These are phyloP conservation scores for Diplolepis rosae DNA, from an alignment of 2,888 invertebrate genomes.

Conservation along the genomic window DNA sequence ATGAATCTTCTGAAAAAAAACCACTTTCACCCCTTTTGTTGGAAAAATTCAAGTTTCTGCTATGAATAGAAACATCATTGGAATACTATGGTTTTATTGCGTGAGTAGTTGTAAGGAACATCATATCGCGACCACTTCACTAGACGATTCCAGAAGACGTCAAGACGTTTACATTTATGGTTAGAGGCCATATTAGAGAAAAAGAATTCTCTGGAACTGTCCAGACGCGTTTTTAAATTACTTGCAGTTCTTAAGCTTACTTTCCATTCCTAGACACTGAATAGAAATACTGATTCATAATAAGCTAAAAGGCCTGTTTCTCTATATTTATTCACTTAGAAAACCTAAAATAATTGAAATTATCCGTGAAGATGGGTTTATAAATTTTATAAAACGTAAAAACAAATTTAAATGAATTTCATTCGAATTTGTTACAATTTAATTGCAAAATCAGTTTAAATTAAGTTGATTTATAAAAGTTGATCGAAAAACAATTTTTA, in stretches of 20 bases:
- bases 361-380: too few species aligned
- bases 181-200: neutral
- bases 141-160: neutral
- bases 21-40: neutral
- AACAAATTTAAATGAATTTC: too few species aligned
- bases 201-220: neutral
- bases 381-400: too few species aligned
- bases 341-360: too few species aligned
- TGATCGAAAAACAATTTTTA: too few species aligned
- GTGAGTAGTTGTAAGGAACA: neutral
- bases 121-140: constrained; percentile 11
- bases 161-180: neutral
- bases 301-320: too few species aligned
- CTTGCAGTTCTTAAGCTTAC: neutral
- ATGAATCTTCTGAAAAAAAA: too few species aligned
- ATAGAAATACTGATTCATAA: neutral
- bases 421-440: too few species aligned
- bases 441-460: too few species aligned
- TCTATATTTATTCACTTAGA: too few species aligned
- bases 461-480: too few species aligned
- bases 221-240: neutral
- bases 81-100: neutral
- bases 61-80: neutral
- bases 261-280: neutral
- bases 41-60: neutral